Base-by-base conservation (phyloP, 2,113 vertebrate genomes). In the Centropus bengalensis region DNA sequence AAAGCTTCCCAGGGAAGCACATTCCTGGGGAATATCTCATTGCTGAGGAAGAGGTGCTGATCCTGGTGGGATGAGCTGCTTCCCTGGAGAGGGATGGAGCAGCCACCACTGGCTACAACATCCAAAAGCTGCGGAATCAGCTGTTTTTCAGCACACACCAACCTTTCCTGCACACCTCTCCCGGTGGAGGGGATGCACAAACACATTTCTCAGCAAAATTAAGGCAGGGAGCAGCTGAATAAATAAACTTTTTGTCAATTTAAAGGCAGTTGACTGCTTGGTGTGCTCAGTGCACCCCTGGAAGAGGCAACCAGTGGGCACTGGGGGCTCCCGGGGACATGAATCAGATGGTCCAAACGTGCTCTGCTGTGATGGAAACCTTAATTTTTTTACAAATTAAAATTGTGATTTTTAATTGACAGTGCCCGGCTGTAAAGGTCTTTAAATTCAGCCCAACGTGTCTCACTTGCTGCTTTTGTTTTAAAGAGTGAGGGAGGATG, bases 211-310 rank as follows among this genome's bases (percentile, higher is more conserved):
- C 81, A 71, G 87, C 66, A 40, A 23, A 74, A 63, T 7, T 8
- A 51, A 74, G 51, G 52, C 51, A 51, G 58, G 49, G 66, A 67
- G 38, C 8, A 47, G 84, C 47, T 33, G 84, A 63, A 55, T 22
- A 80, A 69, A 80, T 54, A 18, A 18, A 14, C 14, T n/a, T 30
- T 10, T 27, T 23, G 68, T n/a, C 0, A 5, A 20, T 49, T 40
- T 44, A n/a, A 73, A 38, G 74, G 89, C 4, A 6, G 28, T 33
- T 42, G 75, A 8, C 3, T 2, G 92, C 78, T 86, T 4, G 3
- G 9, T 2, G 21, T 0, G 36, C 69, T 45, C 0, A 0, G 54
- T 56, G 24, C 3, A 2, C 23, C 40, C 49, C 51, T 21, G 56
- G 73, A 20, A 51, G 47, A 59, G 69, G 38, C 47, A 1, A 13